phyloP scores from a whole-genome alignment of 2,888 invertebrate species.

The Ochropleura leucogaster region DNA sequence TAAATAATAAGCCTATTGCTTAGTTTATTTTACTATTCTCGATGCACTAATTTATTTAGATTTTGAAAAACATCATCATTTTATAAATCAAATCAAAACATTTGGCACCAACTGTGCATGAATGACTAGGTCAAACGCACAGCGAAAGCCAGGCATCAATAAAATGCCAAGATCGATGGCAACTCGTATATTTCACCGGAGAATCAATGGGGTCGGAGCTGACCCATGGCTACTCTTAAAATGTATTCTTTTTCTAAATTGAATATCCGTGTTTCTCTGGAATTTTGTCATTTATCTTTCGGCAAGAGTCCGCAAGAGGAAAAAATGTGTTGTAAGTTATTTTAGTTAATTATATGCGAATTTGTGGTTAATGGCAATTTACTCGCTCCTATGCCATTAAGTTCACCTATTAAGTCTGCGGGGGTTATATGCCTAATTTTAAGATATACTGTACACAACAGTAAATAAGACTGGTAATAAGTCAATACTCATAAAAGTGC shows the following conservation, averaged over 20 bases:
- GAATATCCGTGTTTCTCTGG: constrained; percentile 39
- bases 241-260: constrained; percentile 52
- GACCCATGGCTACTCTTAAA: constrained; percentile 32
- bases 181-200: constrained; percentile 42
- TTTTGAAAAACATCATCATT: neutral
- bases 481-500: neutral
- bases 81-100: constrained; percentile 5
- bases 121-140: constrained; percentile 11
- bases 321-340: neutral
- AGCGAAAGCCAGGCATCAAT: constrained; percentile 41
- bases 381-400: neutral
- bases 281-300: constrained; percentile 22
- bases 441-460: neutral
- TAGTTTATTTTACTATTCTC: neutral
- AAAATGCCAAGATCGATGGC: constrained; percentile 42
- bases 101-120: neutral
- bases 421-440: neutral
- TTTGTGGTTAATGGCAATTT: neutral
- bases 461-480: neutral
- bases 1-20: no score
- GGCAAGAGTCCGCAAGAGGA: neutral
- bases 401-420: neutral
- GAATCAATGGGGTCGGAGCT: constrained; percentile 46
- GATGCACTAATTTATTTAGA: neutral
- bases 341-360: neutral